These are phyloP conservation scores for Salvelinus sp. DNA, from an alignment of 2,113 vertebrate species.

Conservation along the genomic window DNA sequence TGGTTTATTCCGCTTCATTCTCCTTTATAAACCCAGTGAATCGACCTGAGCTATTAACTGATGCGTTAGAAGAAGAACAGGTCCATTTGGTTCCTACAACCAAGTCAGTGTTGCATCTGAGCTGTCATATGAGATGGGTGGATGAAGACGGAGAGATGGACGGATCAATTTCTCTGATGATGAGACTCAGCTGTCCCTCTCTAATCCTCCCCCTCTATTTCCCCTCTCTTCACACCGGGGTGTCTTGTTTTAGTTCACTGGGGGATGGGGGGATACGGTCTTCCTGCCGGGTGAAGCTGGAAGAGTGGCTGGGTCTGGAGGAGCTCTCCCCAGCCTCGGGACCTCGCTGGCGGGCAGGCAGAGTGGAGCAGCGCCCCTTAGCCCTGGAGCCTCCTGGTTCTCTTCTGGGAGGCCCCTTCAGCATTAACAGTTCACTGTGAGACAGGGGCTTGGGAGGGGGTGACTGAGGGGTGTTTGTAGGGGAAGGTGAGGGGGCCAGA, in stretches of 20 bases:
- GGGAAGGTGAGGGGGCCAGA: background rate
- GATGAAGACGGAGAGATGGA: slow-evolving; percentile 15
- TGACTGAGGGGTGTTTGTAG: slow-evolving; percentile 11
- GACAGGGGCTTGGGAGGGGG: slow-evolving; percentile 32
- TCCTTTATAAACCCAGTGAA: slow-evolving; percentile 8
- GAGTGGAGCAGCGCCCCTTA: slow-evolving; percentile 68
- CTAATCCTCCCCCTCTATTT: slow-evolving; percentile 1
- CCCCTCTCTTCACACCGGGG: slow-evolving; percentile 49
- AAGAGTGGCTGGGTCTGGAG: slow-evolving; percentile 66
- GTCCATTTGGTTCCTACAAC: background rate
- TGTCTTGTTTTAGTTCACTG: slow-evolving; percentile 68
- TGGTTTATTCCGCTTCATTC: slow-evolving; percentile 27
- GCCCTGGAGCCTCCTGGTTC: slow-evolving; percentile 58
- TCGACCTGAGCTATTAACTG: slow-evolving; percentile 31
- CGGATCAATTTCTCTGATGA: slow-evolving; percentile 23
- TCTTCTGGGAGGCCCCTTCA: slow-evolving; percentile 66
- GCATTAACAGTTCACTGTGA: slow-evolving; percentile 57
- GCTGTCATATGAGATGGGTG: slow-evolving; percentile 31
- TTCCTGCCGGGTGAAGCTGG: slow-evolving; percentile 67
- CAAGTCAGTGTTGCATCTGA: slow-evolving; percentile 9
- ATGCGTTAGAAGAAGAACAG: slow-evolving; percentile 30
- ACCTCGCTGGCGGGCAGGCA: slow-evolving; percentile 64
- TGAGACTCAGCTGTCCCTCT: slow-evolving; percentile 46
- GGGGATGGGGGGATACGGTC: slow-evolving; percentile 59
- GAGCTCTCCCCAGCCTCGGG: slow-evolving; percentile 42